These are phyloP conservation scores for Aurelia coerulea DNA, from an alignment of 30 jellyfish, hydroid and myxozoan genomes.

Conservation along the genomic window DNA sequence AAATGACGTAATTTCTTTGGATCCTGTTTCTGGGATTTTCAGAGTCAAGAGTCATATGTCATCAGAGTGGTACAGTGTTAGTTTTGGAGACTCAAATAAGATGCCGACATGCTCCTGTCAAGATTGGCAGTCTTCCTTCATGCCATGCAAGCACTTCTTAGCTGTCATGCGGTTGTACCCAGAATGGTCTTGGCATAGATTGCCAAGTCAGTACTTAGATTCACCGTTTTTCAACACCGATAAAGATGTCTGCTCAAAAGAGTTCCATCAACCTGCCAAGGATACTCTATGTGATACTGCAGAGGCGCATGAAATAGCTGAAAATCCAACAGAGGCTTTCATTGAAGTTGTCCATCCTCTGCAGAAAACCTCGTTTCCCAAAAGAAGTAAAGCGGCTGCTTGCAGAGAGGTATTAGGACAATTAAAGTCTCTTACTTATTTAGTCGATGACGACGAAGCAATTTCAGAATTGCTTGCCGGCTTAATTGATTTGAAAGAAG, in stretches of 20 bases:
- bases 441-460: conserved; percentile 14
- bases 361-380: neutral
- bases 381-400: conserved; percentile 24
- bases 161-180: no score
- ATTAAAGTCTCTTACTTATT: neutral
- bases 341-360: conserved; percentile 15
- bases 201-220: neutral
- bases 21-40: conserved; percentile 11
- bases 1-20: conserved; percentile 14
- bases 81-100: conserved; percentile 7
- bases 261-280: neutral
- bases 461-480: conserved; percentile 16
- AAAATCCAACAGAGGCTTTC: neutral
- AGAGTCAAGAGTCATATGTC: conserved; percentile 6
- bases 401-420: conserved; percentile 14
- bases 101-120: conserved; percentile 24
- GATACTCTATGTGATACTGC: neutral
- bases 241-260: neutral
- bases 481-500: conserved; percentile 11
- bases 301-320: neutral
- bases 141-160: neutral
- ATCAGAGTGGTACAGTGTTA: conserved; percentile 22
- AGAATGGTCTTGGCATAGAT: neutral
- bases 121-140: conserved; percentile 32
- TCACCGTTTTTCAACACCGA: conserved; percentile 2